Evolutionary conservation across 2,888 invertebrate species (phyloP), one percentile per base, ranked within the genome.

Genomic region (Scaptomyza cyrtandrae): DNA sequence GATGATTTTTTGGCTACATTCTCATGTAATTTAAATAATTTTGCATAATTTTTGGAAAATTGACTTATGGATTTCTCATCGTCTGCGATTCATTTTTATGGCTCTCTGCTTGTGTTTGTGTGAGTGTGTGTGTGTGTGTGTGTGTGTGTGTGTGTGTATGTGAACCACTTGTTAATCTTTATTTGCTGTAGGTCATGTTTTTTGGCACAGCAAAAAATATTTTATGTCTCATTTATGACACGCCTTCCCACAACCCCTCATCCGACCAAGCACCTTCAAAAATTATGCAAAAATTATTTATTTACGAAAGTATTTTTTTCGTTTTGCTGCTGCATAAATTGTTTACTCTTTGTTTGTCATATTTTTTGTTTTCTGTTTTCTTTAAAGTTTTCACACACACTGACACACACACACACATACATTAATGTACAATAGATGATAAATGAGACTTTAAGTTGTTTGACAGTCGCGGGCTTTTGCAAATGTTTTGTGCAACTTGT

Each of bases 401-500:
- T 49, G 45, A 49, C 53, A 71, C 44, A 55, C 7, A 50, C 41
- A 35, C 55, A 50, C 7, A 3, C 33, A 49, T 0, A 19, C n/a
- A 41, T 7, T n/a, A 7, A 37, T 14, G 52, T 27, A 41, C 56
- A 71, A 53, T 73, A 81, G 75, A 89, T 90, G 90, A 90, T 90
- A 88, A 90, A 90, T 90, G 87, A 85, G 80, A 89, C 81, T 90
- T 90, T 90, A 90, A 90, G 90, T 90, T 90, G 88, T 90, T 88
- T 89, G 89, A 81, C 79, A 85, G 72, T 69, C 71, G 59, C 62
- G 27, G 27, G 37, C 71, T 43, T 60, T 60, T 39, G 55, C 57
- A 62, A 73, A 65, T 68, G 70, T 54, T 75, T 73, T 77, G 67
- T 78, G 66, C 67, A 71, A 71, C 74, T 72, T 83, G 70, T 77